Conservation (phyloP, 2,797 vertebrate genomes). For the Crypturellus tataupa region DNA sequence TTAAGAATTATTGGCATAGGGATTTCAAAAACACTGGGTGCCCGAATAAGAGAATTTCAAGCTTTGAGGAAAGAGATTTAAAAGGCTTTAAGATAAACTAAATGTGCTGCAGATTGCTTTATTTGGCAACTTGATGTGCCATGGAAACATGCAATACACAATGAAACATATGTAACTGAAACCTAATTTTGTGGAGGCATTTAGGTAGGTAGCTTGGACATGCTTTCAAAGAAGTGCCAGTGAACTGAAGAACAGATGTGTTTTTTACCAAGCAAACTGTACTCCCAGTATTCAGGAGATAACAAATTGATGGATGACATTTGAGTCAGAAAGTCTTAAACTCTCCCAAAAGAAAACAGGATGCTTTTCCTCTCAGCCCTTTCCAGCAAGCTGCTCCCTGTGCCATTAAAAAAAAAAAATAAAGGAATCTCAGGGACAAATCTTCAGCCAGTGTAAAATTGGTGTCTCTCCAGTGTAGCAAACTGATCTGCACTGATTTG, state of each 20-base stretch:
- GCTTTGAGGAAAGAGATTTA: slow-evolving; percentile 65
- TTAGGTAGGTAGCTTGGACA: slow-evolving; percentile 49
- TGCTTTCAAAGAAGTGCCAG: slow-evolving; percentile 36
- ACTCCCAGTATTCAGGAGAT: slow-evolving; percentile 15
- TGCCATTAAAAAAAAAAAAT: not conserved
- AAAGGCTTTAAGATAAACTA: slow-evolving; percentile 73
- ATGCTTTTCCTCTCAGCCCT: not conserved
- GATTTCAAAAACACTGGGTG: slow-evolving; percentile 60
- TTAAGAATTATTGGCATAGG: slow-evolving; percentile 72
- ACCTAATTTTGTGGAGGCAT: slow-evolving; percentile 44
- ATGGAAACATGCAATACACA: slow-evolving; percentile 61
- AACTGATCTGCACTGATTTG: not conserved
- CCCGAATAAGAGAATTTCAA: slow-evolving; percentile 64
- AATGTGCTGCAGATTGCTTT: slow-evolving; percentile 65
- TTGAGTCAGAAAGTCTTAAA: slow-evolving; percentile 38
- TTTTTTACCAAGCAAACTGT: slow-evolving; percentile 3
- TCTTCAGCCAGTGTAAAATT: not conserved
- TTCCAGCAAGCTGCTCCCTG: not conserved
- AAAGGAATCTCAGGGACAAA: not conserved
- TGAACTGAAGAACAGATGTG: slow-evolving; percentile 52
- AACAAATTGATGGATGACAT: slow-evolving; percentile 3
- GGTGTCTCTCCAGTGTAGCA: not conserved
- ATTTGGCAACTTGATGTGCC: slow-evolving; percentile 57
- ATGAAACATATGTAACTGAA: slow-evolving; percentile 68
- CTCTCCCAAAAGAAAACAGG: slow-evolving; percentile 1